phyloP scores from a whole-genome alignment of 2,113 vertebrate species.

The Thamnaconus septentrionalis region DNA sequence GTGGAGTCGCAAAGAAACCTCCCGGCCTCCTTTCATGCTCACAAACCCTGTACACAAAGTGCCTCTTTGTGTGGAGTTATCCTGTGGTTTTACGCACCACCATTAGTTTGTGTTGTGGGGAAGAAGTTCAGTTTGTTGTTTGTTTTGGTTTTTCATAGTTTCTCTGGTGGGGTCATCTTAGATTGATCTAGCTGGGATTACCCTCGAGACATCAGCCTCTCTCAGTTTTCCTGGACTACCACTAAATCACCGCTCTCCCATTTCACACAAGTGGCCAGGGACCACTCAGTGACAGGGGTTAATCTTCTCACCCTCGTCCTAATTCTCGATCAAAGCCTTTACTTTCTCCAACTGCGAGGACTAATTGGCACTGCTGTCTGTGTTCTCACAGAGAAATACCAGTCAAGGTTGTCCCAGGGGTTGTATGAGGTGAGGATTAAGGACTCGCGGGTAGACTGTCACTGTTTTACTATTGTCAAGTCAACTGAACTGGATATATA shows the following conservation, averaged over 20 bases:
- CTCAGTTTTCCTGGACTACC: not conserved
- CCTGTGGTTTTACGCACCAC: slow-evolving; percentile 34
- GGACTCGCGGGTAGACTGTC: slow-evolving; percentile 1
- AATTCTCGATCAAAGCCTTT: slow-evolving; percentile 39
- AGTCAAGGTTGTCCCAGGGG: slow-evolving; percentile 20
- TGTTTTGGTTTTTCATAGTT: not conserved
- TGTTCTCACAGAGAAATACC: slow-evolving; percentile 11
- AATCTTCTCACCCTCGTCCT: slow-evolving; percentile 18
- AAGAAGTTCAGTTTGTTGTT: not conserved
- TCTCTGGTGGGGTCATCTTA: too few species aligned
- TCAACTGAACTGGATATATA: not conserved
- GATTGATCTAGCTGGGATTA: not conserved
- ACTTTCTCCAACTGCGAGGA: slow-evolving; percentile 6
- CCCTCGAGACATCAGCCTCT: not conserved
- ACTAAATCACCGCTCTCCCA: too few species aligned
- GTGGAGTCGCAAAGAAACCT: slow-evolving; percentile 44
- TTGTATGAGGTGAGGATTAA: slow-evolving; percentile 4
- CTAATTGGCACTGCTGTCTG: slow-evolving; percentile 20
- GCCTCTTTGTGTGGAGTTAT: slow-evolving; percentile 45
- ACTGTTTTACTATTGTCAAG: not conserved
- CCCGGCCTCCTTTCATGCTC: slow-evolving; percentile 16
- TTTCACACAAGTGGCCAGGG: not conserved
- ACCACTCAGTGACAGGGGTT: slow-evolving; percentile 16
- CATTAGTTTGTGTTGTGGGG: slow-evolving; percentile 26
- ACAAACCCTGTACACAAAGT: slow-evolving; percentile 30